Conservation (phyloP, 2,113 vertebrate species). For the Mola mola region DNA sequence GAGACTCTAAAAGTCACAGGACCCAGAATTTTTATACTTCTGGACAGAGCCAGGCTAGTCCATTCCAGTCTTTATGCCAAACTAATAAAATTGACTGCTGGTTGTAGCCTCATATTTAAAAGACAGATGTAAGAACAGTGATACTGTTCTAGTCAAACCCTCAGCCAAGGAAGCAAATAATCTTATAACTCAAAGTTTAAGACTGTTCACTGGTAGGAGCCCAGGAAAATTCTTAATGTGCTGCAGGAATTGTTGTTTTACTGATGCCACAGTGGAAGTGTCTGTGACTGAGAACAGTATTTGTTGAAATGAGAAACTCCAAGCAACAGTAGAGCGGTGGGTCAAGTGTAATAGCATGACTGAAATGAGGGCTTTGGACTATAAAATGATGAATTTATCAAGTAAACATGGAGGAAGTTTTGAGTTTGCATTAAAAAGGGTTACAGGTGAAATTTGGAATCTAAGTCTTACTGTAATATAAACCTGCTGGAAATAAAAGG, state of each 20-base stretch:
- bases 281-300: no score
- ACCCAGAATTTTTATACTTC: neutral
- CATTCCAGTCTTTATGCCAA: no score
- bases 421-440: neutral
- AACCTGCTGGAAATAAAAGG: no score
- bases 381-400: neutral
- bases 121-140: neutral
- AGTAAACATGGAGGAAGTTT: no score
- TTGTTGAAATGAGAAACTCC: no score
- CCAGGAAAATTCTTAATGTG: neutral
- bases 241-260: neutral
- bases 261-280: no score
- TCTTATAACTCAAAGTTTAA: neutral
- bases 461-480: no score
- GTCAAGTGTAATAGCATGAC: no score
- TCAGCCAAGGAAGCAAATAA: neutral
- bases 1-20: no score
- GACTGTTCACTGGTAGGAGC: neutral
- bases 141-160: neutral
- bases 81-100: neutral
- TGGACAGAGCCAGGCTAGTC: neutral
- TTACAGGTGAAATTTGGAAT: neutral
- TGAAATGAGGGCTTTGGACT: neutral
- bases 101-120: neutral
- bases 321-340: no score